Percentiles rank a stretch among this genome's conserved stretches.
These are phyloP conservation scores for Drosophila subquinaria DNA, from an alignment of 2,888 invertebrate genomes.

Conservation along the genomic window DNA sequence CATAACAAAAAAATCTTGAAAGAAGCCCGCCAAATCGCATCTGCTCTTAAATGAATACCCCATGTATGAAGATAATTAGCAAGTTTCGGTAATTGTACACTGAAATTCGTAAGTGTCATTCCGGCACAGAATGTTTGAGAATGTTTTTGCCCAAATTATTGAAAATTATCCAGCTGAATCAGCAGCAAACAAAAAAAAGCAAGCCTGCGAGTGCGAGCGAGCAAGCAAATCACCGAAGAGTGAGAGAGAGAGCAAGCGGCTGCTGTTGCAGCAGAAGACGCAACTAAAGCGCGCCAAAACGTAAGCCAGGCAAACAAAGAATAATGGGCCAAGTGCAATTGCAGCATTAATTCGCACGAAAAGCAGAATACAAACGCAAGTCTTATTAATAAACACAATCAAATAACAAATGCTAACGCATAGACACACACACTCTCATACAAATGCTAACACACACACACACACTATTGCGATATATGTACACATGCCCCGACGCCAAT, in stretches of 20 bases:
- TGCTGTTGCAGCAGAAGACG: constrained; percentile 34
- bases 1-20: background rate
- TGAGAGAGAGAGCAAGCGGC: constrained; percentile 1
- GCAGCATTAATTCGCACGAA: constrained; percentile 36
- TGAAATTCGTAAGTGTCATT: constrained; percentile 3
- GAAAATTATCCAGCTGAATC: constrained; percentile 39
- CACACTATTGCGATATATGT: constrained; percentile 7
- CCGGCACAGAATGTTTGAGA: constrained; percentile 4
- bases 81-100: background rate
- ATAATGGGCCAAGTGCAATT: constrained; percentile 35
- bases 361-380: background rate
- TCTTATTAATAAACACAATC: constrained; percentile 36
- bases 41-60: background rate
- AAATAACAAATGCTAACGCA: constrained; percentile 42
- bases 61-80: background rate
- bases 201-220: constrained; percentile 33
- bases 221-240: constrained; percentile 4
- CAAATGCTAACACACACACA: constrained; percentile 1
- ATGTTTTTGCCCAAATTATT: constrained; percentile 27
- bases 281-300: constrained; percentile 68
- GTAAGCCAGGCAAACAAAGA: constrained; percentile 16
- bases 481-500: constrained; percentile 47
- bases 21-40: background rate
- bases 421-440: constrained; percentile 7
- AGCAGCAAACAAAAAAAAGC: constrained; percentile 5